Conservation (phyloP, 2,888 invertebrate species). For the Pandemis cinnamomeana region DNA sequence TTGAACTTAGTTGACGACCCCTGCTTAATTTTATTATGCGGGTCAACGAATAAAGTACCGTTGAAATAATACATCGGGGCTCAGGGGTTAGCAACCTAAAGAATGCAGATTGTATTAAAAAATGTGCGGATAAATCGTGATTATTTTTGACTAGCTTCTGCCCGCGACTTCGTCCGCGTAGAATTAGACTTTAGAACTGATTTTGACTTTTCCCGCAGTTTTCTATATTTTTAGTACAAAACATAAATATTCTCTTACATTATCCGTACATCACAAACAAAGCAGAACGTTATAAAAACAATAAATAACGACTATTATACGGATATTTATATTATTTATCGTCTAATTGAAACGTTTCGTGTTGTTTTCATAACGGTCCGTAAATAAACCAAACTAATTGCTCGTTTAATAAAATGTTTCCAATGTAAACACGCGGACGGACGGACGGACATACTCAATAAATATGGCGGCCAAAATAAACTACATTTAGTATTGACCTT, state of each 20-base stretch:
- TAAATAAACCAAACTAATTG: conserved; percentile 38
- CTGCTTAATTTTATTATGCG: conserved; percentile 29
- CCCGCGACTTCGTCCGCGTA: no score
- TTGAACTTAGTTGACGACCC: conserved; percentile 34
- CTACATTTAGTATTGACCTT: conserved; percentile 42
- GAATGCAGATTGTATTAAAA: not conserved
- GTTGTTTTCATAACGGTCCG: conserved; percentile 15
- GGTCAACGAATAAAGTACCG: conserved; percentile 3
- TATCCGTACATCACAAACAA: no score
- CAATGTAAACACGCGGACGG: conserved; percentile 25
- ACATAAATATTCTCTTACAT: no score
- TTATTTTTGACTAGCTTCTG: no score
- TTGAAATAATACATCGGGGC: not conserved
- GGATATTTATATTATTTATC: not conserved
- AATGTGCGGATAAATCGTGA: no score
- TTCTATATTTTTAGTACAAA: no score
- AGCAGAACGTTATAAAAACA: no score
- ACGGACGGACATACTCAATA: conserved; percentile 30
- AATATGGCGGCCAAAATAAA: conserved; percentile 47
- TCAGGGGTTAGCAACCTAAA: conserved; percentile 8
- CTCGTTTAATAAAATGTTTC: conserved; percentile 38
- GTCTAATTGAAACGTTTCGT: not conserved
- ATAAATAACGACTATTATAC: no score
- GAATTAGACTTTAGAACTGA: no score
- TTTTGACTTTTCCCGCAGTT: no score